These are phyloP conservation scores for Eledone cirrhosa DNA, from an alignment of 2,888 invertebrate species.

Conservation along the genomic window DNA sequence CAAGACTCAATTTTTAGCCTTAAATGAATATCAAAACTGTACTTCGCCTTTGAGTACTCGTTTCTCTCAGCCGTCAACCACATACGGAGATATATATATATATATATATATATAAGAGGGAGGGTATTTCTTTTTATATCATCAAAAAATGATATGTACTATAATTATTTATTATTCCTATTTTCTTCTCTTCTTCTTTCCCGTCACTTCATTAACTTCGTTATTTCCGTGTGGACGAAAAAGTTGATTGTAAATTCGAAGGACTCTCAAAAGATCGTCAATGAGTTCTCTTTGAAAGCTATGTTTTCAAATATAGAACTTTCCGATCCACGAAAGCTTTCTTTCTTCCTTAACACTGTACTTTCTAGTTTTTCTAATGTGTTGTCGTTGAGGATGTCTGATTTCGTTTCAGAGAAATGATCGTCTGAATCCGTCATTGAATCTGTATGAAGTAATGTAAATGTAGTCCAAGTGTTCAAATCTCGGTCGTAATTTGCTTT, in stretches of 20 bases:
- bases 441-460: conserved; percentile 36
- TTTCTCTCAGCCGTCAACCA: no score
- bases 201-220: no score
- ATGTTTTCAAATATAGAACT: conserved; percentile 20
- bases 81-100: no score
- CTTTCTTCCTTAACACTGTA: conserved; percentile 5
- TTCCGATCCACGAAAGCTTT: background rate
- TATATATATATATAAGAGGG: no score
- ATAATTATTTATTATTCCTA: no score
- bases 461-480: conserved; percentile 38
- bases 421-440: conserved; percentile 36
- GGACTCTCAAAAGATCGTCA: background rate
- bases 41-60: no score
- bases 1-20: no score
- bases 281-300: conserved; percentile 5
- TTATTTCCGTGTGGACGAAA: no score
- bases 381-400: conserved; percentile 39
- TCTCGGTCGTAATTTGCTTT: conserved; percentile 35
- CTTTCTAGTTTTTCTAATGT: conserved; percentile 8
- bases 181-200: no score
- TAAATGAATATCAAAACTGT: no score
- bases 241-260: background rate
- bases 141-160: no score
- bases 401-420: conserved; percentile 35
- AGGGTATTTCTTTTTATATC: no score